A percentile compares a stretch with the other conserved stretches of the same genome.
Evolutionary conservation across 2,113 vertebrate species (phyloP).

Genomic region (Equus przewalskii): DNA sequence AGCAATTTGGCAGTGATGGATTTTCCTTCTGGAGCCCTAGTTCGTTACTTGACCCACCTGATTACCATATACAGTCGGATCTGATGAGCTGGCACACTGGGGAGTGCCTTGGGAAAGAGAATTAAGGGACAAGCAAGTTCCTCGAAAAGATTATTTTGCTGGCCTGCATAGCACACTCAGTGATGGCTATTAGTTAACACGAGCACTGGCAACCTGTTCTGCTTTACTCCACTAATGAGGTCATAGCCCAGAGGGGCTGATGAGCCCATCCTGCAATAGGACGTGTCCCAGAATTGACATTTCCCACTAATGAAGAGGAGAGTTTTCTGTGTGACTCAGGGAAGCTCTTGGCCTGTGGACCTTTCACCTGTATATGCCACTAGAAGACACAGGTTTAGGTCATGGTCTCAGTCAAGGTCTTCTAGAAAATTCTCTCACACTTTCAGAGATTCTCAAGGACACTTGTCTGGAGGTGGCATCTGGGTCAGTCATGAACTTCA

Average conservation of each 20-base stretch:
- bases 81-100: not conserved
- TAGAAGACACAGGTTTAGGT: not conserved
- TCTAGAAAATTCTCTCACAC: not conserved
- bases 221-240: not conserved
- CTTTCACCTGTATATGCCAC: not conserved
- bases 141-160: not conserved
- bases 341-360: not conserved
- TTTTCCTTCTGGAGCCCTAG: not conserved
- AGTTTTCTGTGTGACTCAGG: not conserved
- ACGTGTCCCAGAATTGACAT: not conserved
- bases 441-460: slow-evolving; percentile 2
- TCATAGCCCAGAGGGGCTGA: not conserved
- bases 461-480: not conserved
- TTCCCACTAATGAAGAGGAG: not conserved
- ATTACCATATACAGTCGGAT: not conserved
- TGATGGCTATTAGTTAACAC: not conserved
- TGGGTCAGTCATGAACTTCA: not conserved
- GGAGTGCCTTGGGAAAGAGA: not conserved
- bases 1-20: not conserved
- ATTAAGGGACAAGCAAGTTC: not conserved
- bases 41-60: not conserved
- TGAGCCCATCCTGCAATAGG: too few relatives aligned
- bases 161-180: not conserved
- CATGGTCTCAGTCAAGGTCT: not conserved
- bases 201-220: not conserved